Base-by-base conservation (phyloP, 2,888 invertebrate species). In the Mycalesis mineus region DNA sequence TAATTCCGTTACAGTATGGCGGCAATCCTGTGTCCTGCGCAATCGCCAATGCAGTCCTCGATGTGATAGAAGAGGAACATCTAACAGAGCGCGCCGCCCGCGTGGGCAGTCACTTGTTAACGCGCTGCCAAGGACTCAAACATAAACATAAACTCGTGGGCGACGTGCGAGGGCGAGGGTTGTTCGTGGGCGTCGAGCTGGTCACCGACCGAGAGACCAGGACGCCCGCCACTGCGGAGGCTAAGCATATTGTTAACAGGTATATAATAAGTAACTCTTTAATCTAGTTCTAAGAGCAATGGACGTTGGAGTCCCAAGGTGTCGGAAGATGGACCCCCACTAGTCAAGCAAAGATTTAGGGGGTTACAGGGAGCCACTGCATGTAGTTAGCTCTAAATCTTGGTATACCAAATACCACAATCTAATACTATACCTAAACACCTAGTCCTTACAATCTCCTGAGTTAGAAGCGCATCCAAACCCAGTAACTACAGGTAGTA, bases 11-110 rank as follows among this genome's bases (percentile, higher is more conserved):
- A 29, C 83, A 97, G 97, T 99, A 97, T 77, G 99, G 99, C 9
- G 99, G 99, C 8, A 99, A 99, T 89, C 98, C 99, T 9, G 99
- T 99, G 0, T 98, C 98, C 0, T 98, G 98, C 78, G 98, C 98
- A 0, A 95, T 98, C 49, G 98, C 97, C 0, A 95, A 96, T 75
- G 97, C 98, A 2, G 99, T 99, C 0, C 92, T 99, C 76, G 96
- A 97, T 70, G 95, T 97, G 5, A 96, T 99, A 60, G 95, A 97
- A 72, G 93, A 95, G 40, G 98, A 99, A 76, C 92, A 94, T 28
- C 89, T 99, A 7, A 91, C 94, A 75, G 94, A 97, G 65, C 94
- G 97, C 63, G 98, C 99, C 0, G 78, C 91, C 0, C 88, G 92
- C 36, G 95, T 98, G 28, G 99, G 99, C 4, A 92, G 93, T 61